Base-by-base conservation (phyloP, 2,113 vertebrate species). In the Phainopepla nitens region DNA sequence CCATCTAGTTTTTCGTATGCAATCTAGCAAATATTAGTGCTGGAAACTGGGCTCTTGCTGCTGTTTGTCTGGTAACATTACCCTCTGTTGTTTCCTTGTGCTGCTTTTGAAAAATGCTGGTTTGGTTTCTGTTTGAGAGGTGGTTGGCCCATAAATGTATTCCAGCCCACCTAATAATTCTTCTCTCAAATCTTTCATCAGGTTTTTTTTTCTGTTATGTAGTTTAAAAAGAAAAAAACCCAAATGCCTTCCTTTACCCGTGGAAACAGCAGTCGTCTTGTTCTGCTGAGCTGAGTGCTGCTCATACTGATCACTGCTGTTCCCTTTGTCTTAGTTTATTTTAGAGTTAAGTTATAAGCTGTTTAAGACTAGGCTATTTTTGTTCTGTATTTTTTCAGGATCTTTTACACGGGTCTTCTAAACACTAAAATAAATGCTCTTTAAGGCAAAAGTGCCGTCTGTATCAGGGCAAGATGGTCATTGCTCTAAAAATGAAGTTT, bases 151-250 rank as follows among this genome's bases (percentile, higher is more conserved):
- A 28, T 91, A 82, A 72, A 84, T 41, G 60, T 84, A 36, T 85
- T 90, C 53, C 91, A 95, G 33, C 87, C 73, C 91, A 95, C 96
- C 91, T 96, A 84, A 87, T 94, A 95, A 97, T 71, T 96, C 81
- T 91, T 91, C n/a, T 75, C 29, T 42, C 58, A 85, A 91, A 61
- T 69, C 89, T 72, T 95, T 94, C 81, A 87, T 94, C 73, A n/a
- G 57, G 15, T 89, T 82, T 42, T 42, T 42, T 94, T 84, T 93
- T 89, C 83, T 91, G 81, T 75, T 78, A 75, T 25, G 28, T n/a
- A 82, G 47, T 87, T 92, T 49, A 27, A 72, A 90, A 93, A 51
- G 31, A 21, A 68, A 18, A 20, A 16, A 14, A 58, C 1, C 10
- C n/a, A 57, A 93, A 82, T 56, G 68, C 82, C 51, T 94, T 86